Evolutionary conservation across 2,797 vertebrate genomes (phyloP).

Genomic region (Macroramphosus scolopax): DNA sequence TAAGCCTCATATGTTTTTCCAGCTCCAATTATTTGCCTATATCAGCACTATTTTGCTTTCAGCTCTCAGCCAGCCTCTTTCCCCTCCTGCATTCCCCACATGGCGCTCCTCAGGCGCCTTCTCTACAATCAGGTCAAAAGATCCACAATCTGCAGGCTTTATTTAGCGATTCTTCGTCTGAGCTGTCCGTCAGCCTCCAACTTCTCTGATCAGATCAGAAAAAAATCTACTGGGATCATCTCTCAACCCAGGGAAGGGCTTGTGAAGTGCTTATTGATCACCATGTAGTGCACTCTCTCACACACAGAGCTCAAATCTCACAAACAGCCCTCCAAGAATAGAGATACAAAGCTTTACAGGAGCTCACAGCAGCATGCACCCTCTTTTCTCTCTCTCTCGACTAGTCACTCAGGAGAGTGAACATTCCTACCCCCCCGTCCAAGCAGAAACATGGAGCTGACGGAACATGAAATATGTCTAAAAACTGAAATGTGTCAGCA

Average conservation of each 20-base stretch:
- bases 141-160: slow-evolving; percentile 33
- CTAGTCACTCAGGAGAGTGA: slow-evolving; percentile 25
- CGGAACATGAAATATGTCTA: slow-evolving; percentile 23
- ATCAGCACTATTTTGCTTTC: slow-evolving; percentile 34
- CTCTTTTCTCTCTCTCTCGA: neutral
- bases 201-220: slow-evolving; percentile 62
- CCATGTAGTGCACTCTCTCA: slow-evolving; percentile 60
- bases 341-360: slow-evolving; percentile 42
- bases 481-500: slow-evolving; percentile 15
- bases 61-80: slow-evolving; percentile 12
- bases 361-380: slow-evolving; percentile 25
- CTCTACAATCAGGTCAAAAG: slow-evolving; percentile 60
- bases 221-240: slow-evolving; percentile 63
- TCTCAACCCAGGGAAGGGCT: slow-evolving; percentile 54
- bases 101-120: slow-evolving; percentile 32
- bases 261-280: slow-evolving; percentile 78
- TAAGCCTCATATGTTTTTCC: slow-evolving; percentile 20
- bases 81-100: slow-evolving; percentile 22
- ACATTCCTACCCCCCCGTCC: slow-evolving; percentile 31
- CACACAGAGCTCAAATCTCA: slow-evolving; percentile 56
- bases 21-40: slow-evolving; percentile 31
- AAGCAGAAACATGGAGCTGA: slow-evolving; percentile 26
- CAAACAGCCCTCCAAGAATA: slow-evolving; percentile 48
- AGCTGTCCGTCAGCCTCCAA: slow-evolving; percentile 22
- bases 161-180: slow-evolving; percentile 55